These are phyloP conservation scores for Entosphenus tridentatus DNA, from an alignment of 2,113 vertebrate genomes.

Conservation along the genomic window DNA sequence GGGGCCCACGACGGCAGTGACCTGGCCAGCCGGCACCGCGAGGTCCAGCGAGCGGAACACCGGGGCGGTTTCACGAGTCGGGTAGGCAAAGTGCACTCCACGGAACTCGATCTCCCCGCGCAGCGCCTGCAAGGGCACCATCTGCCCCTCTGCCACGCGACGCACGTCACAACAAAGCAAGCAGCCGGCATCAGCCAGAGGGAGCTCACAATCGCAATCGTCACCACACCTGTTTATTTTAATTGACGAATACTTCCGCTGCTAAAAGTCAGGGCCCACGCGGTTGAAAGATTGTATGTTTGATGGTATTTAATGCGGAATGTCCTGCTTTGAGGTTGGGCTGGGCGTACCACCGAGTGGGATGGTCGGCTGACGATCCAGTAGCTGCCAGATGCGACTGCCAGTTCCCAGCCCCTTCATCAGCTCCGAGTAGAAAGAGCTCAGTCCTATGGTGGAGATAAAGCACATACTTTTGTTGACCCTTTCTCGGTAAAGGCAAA, in stretches of 20 bases:
- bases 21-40: constrained; percentile 48
- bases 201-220: not conserved
- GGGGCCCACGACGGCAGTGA: constrained; percentile 68
- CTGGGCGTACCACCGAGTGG: constrained; percentile 40
- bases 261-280: too few relatives aligned
- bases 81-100: constrained; percentile 53
- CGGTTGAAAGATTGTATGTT: too few relatives aligned
- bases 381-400: constrained; percentile 68
- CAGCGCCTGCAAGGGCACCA: constrained; percentile 31
- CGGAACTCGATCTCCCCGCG: constrained; percentile 54
- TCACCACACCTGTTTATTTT: not conserved
- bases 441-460: constrained; percentile 34
- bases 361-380: constrained; percentile 53
- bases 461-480: not conserved
- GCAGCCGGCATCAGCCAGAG: not conserved
- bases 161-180: constrained; percentile 5
- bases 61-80: constrained; percentile 40
- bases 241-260: too few relatives aligned
- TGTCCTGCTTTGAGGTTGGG: too few relatives aligned
- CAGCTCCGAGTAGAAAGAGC: constrained; percentile 81
- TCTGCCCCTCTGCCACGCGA: constrained; percentile 31
- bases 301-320: too few relatives aligned
- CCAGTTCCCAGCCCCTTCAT: constrained; percentile 94
- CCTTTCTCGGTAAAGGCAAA: not conserved
- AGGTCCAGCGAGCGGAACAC: constrained; percentile 60